phyloP scores from a whole-genome alignment of 37 sponge, comb jelly and placozoan species.

The Aphrocallistes beatrix region DNA sequence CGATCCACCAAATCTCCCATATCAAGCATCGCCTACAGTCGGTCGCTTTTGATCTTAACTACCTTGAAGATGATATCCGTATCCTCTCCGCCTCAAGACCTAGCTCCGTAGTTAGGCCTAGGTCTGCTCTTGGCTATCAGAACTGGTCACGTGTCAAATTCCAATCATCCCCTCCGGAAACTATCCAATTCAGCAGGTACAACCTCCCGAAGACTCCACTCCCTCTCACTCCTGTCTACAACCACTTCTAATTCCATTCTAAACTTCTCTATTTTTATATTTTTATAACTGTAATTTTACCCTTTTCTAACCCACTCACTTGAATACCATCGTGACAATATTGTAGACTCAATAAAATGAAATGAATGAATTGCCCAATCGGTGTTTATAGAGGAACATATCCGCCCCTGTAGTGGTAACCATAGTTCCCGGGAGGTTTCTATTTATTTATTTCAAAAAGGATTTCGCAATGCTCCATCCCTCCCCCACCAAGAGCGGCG shows the following conservation, averaged over 20 bases:
- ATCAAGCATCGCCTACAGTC: neutral
- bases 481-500: neutral
- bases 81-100: neutral
- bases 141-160: conserved; percentile 14
- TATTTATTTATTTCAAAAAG: too few species aligned
- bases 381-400: too few species aligned
- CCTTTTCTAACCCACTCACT: too few species aligned
- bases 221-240: conserved; percentile 1
- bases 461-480: neutral
- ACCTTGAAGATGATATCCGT: neutral
- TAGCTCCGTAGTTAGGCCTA: neutral
- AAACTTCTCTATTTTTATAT: neutral
- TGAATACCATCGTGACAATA: too few species aligned
- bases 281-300: too few species aligned
- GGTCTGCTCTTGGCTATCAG: neutral
- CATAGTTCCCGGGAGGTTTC: too few species aligned
- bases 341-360: too few species aligned
- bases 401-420: too few species aligned
- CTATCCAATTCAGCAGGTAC: conserved; percentile 11
- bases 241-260: neutral
- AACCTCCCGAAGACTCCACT: neutral
- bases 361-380: too few species aligned
- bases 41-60: neutral
- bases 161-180: neutral
- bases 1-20: neutral